Evolutionary conservation across 2,888 invertebrate species (phyloP).

Genomic region (Aelia acuminata): DNA sequence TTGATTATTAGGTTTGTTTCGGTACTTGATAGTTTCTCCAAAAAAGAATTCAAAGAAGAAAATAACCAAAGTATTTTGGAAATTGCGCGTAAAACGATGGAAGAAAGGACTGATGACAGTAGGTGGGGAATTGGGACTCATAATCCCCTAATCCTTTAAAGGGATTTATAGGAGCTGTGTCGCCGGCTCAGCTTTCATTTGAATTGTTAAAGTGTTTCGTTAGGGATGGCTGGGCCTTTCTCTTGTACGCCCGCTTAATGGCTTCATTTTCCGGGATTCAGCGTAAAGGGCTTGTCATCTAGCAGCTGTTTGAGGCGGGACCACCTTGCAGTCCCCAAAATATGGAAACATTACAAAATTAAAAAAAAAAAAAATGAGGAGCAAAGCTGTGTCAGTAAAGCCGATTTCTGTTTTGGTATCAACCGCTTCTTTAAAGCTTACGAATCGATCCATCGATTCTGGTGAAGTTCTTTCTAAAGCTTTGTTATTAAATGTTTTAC

Average conservation of each 20-base stretch:
- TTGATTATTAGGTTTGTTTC: too few relatives aligned
- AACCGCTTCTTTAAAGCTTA: too few relatives aligned
- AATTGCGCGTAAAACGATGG: not conserved
- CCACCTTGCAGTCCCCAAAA: not conserved
- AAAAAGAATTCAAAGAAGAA: too few relatives aligned
- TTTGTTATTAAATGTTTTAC: too few relatives aligned
- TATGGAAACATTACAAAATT: too few relatives aligned
- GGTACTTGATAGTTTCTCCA: too few relatives aligned
- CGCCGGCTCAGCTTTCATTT: conserved; percentile 2
- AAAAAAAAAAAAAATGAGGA: too few relatives aligned
- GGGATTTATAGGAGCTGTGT: not conserved
- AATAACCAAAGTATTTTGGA: too few relatives aligned
- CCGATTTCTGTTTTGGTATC: not conserved
- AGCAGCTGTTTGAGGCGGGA: not conserved
- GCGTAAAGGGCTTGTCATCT: not conserved
- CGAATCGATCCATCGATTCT: too few relatives aligned
- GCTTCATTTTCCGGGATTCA: not conserved
- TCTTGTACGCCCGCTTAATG: not conserved
- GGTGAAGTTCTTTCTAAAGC: too few relatives aligned
- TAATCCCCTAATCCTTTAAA: conserved; percentile 10
- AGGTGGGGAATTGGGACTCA: not conserved
- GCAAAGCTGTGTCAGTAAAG: too few relatives aligned
- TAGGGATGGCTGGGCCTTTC: not conserved
- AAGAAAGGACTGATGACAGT: not conserved
- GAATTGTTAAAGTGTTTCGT: conserved; percentile 26